Evolutionary conservation across 2,888 invertebrate species (phyloP).

Genomic region (Tetropium fuscum): DNA sequence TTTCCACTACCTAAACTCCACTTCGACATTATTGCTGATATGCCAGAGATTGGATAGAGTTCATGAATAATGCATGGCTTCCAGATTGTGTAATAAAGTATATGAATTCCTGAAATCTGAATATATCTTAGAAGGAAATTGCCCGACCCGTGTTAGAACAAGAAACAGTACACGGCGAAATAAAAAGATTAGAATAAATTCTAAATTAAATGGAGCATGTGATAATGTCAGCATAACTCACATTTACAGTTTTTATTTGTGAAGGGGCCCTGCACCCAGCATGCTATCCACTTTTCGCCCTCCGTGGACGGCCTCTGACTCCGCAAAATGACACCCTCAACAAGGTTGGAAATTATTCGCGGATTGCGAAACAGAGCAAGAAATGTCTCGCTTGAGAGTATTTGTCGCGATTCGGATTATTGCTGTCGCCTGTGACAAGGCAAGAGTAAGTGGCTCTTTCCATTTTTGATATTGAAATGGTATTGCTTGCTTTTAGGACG

Average conservation of each 20-base stretch:
- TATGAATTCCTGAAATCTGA: slow-evolving; percentile 28
- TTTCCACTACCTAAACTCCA: too few relatives aligned
- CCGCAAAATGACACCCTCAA: slow-evolving; percentile 31
- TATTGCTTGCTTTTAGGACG: slow-evolving; percentile 33
- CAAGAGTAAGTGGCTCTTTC: slow-evolving; percentile 52
- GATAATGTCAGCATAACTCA: slow-evolving; percentile 66
- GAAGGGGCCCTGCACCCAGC: slow-evolving; percentile 18
- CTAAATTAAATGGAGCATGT: slow-evolving; percentile 66
- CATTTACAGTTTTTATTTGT: slow-evolving; percentile 60
- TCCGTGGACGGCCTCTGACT: slow-evolving; percentile 9
- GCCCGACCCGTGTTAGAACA: slow-evolving; percentile 40
- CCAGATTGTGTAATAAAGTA: slow-evolving; percentile 21
- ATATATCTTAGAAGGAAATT: slow-evolving; percentile 25
- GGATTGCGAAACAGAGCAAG: slow-evolving; percentile 28
- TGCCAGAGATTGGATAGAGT: slow-evolving; percentile 32
- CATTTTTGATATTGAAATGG: slow-evolving; percentile 55
- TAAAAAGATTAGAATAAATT: slow-evolving; percentile 61
- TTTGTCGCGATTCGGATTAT: slow-evolving; percentile 37
- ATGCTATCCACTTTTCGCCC: slow-evolving; percentile 32
- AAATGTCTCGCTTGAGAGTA: slow-evolving; percentile 30
- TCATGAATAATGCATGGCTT: slow-evolving; percentile 34
- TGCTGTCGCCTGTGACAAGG: slow-evolving; percentile 26
- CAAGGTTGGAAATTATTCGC: slow-evolving; percentile 34
- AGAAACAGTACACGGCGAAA: slow-evolving; percentile 27
- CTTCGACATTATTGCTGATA: slow-evolving; percentile 37